phyloP scores from a whole-genome alignment of 2,113 vertebrate genomes.

The Noctilio leporinus region DNA sequence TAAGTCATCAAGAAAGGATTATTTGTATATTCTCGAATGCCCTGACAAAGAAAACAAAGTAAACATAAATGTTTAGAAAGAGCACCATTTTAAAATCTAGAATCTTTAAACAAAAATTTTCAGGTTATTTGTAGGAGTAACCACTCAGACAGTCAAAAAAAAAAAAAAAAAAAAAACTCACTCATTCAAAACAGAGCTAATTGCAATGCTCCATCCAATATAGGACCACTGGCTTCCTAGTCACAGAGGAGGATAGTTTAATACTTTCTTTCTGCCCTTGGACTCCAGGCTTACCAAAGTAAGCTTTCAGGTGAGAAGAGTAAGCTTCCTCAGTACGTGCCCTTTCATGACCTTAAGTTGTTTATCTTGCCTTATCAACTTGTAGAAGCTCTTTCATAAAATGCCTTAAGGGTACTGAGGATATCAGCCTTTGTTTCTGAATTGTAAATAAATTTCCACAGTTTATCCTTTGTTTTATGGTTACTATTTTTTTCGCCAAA shows the following conservation, averaged over 20 bases:
- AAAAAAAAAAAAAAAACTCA: slow-evolving; percentile 26
- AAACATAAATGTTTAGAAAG: neutral
- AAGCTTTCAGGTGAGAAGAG: neutral
- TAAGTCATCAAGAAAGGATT: neutral
- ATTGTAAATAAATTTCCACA: neutral
- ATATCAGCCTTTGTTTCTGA: neutral
- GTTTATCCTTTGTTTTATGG: neutral
- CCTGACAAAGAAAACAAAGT: neutral
- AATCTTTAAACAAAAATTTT: neutral
- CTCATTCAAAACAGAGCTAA: neutral
- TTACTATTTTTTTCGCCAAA: neutral
- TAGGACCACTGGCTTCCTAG: neutral
- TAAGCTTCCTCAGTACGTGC: neutral
- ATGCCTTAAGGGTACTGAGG: neutral
- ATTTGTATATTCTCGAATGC: neutral
- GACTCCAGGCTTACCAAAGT: neutral
- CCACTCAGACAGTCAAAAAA: neutral
- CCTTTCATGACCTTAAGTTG: neutral
- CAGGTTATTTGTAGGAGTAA: neutral
- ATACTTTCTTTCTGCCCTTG: neutral
- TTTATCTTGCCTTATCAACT: neutral
- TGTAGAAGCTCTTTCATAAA: neutral
- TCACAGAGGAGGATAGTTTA: neutral
- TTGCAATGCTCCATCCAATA: neutral
- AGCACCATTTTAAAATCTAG: neutral